phyloP scores from a whole-genome alignment of 2,888 invertebrate species.

The Eilema sororculum region DNA sequence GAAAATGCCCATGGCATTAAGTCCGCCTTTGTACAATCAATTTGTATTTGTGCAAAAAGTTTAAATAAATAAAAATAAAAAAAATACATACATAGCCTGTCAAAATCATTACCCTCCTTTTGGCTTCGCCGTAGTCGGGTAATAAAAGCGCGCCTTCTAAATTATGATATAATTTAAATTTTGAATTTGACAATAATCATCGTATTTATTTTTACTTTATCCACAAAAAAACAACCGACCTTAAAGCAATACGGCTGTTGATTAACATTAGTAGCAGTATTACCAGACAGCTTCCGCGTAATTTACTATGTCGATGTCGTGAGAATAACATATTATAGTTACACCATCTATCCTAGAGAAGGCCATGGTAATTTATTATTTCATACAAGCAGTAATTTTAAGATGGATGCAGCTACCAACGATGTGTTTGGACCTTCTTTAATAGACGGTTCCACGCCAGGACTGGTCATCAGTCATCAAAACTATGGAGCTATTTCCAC shows the following conservation, averaged over 20 bases:
- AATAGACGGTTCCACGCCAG: no score
- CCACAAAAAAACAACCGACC: background rate
- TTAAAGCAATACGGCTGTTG: background rate
- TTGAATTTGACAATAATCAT: background rate
- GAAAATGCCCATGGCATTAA: no score
- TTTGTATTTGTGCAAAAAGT: no score
- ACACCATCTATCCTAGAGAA: slow-evolving; percentile 9
- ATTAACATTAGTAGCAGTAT: background rate
- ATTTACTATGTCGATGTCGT: slow-evolving; percentile 1
- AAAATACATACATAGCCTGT: no score
- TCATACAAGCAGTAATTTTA: background rate
- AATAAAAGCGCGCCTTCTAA: no score
- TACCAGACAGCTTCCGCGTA: slow-evolving; percentile 9
- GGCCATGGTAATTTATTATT: slow-evolving; percentile 4
- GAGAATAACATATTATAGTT: slow-evolving; percentile 9
- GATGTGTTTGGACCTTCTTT: background rate
- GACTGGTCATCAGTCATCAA: no score
- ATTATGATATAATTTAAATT: no score
- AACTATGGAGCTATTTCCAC: background rate
- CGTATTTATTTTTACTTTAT: background rate
- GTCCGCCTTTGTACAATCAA: no score
- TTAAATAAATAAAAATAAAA: no score
- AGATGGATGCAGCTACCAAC: background rate
- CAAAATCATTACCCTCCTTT: no score
- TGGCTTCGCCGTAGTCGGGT: no score